Conservation (phyloP, 2,113 vertebrate genomes). For the Entomyzon cyanotis region DNA sequence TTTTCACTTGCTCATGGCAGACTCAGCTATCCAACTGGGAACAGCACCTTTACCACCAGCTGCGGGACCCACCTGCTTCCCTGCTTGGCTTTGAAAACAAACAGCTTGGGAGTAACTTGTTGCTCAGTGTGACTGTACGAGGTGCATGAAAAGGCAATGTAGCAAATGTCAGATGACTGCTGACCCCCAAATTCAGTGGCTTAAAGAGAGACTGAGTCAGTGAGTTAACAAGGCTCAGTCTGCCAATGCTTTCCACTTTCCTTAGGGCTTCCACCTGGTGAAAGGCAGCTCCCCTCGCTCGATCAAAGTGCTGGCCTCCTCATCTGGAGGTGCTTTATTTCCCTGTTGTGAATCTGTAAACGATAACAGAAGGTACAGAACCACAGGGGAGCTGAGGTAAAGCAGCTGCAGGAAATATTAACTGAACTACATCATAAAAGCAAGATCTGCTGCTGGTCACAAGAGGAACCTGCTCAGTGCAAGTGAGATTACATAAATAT, state of each 20-base stretch:
- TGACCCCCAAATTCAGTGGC: not conserved
- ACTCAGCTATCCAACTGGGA: not conserved
- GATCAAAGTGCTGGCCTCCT: not conserved
- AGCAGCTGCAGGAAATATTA: constrained; percentile 31
- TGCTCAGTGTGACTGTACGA: not conserved
- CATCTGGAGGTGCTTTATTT: not conserved
- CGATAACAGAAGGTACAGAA: not conserved
- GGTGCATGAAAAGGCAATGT: not conserved
- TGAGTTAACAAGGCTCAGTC: not conserved
- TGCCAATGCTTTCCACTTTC: not conserved
- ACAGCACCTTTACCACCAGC: rapidly evolving
- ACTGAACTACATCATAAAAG: not conserved
- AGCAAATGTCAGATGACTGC: not conserved
- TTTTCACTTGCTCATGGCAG: not conserved
- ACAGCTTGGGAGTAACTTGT: not conserved
- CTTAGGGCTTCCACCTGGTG: not conserved
- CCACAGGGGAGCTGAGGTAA: not conserved
- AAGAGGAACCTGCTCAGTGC: not conserved
- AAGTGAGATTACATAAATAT: not conserved
- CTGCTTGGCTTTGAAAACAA: not conserved
- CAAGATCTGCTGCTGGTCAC: not conserved
- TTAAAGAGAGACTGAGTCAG: not conserved
- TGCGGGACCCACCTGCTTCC: not conserved
- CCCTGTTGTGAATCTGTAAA: not conserved
- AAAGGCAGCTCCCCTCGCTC: not conserved